A percentile compares a stretch with the other conserved stretches of the same genome.
Evolutionary conservation across 2,113 vertebrate species (phyloP).

Genomic region (Serinus canaria): DNA sequence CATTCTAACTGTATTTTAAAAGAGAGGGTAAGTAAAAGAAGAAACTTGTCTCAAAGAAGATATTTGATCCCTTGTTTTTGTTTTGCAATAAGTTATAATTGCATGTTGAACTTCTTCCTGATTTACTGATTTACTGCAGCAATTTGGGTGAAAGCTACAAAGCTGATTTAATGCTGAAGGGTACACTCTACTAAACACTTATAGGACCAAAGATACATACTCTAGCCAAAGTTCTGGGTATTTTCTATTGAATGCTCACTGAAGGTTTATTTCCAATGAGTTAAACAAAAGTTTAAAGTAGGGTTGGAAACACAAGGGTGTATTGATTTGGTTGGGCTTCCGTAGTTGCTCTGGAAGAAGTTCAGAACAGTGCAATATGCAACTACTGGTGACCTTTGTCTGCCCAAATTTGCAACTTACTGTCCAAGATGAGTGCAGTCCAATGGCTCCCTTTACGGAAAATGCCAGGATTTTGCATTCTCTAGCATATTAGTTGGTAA

Average conservation of each 20-base stretch:
- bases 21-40: not conserved
- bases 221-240: not conserved
- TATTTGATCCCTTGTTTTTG: not conserved
- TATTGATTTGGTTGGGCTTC: not conserved
- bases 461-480: not conserved
- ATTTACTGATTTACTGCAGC: not conserved
- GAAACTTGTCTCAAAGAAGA: not conserved
- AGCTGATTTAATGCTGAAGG: not conserved
- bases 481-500: not conserved
- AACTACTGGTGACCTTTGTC: not conserved
- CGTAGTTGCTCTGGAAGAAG: not conserved
- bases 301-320: accelerated
- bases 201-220: accelerated
- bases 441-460: not conserved
- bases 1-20: not conserved
- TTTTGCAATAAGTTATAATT: not conserved
- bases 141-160: not conserved
- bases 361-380: not conserved
- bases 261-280: not conserved
- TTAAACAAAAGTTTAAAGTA: not conserved
- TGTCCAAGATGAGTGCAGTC: not conserved
- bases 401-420: not conserved
- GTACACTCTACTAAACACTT: not conserved
- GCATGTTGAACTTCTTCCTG: not conserved
- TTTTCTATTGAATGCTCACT: not conserved